phyloP scores from a whole-genome alignment of 2,888 invertebrate species.

The Drosophila acutilabella region DNA sequence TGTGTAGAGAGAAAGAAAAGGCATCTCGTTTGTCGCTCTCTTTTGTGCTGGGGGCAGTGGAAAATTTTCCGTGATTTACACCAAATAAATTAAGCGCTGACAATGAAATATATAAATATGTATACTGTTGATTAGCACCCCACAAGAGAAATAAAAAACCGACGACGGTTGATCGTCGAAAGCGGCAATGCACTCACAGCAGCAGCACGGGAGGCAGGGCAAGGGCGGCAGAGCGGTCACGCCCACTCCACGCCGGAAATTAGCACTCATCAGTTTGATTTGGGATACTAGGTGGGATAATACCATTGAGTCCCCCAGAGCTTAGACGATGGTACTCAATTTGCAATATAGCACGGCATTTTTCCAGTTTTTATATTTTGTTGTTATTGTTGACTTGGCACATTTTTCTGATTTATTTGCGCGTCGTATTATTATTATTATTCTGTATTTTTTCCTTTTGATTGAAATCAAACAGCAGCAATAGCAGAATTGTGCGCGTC shows the following conservation, averaged over 20 bases:
- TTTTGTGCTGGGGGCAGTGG: conserved; percentile 47
- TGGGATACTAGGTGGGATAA: conserved; percentile 8
- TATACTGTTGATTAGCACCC: conserved; percentile 66
- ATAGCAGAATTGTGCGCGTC: conserved; percentile 20
- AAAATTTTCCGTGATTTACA: conserved; percentile 71
- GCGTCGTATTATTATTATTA: conserved; percentile 36
- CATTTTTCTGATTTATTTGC: conserved; percentile 71
- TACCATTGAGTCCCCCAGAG: background rate
- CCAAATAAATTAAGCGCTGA: conserved; percentile 62
- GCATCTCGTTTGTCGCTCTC: too few species aligned
- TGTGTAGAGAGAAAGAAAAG: too few species aligned
- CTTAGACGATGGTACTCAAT: conserved; percentile 18
- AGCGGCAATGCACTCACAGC: background rate
- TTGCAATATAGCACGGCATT: conserved; percentile 49
- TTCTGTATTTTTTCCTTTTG: conserved; percentile 42
- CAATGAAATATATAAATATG: conserved; percentile 70
- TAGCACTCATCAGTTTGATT: conserved; percentile 54
- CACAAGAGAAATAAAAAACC: background rate
- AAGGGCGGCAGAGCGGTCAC: conserved; percentile 28
- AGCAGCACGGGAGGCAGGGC: conserved; percentile 11
- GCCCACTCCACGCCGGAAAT: conserved; percentile 61
- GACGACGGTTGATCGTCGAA: background rate
- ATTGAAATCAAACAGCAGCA: conserved; percentile 61
- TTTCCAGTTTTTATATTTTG: conserved; percentile 36
- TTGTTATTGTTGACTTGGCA: conserved; percentile 70